Conservation (phyloP, 2,888 invertebrate genomes). For the Pandemis corylana region DNA sequence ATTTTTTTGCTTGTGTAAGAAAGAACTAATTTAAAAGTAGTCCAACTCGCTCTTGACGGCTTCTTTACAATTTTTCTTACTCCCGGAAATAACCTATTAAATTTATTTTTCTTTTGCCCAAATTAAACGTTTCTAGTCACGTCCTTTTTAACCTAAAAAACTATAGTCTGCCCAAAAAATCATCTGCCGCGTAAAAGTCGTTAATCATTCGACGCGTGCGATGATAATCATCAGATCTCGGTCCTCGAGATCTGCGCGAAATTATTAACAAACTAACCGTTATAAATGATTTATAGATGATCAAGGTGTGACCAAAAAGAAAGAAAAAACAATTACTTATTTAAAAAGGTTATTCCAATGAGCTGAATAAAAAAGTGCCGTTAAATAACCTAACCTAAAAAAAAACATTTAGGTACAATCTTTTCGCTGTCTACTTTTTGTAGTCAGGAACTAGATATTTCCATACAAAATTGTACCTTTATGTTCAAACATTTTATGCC, state of each 20-base stretch:
- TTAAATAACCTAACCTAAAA: no score
- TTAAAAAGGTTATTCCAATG: no score
- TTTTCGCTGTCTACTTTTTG: no score
- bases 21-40: no score
- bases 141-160: conserved; percentile 14
- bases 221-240: conserved; percentile 52
- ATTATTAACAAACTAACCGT: conserved; percentile 57
- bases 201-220: conserved; percentile 57
- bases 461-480: no score
- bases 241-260: conserved; percentile 52
- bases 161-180: conserved; percentile 46
- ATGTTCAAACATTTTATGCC: no score
- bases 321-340: not conserved
- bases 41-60: no score
- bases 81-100: not conserved
- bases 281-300: conserved; percentile 45
- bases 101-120: not conserved
- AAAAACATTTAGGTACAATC: no score
- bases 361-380: no score
- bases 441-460: no score
- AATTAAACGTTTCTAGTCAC: conserved; percentile 17
- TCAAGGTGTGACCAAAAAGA: conserved; percentile 30
- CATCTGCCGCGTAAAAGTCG: conserved; percentile 52
- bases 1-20: no score
- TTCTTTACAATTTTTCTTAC: not conserved